These are phyloP conservation scores for Agrotis ipsilon DNA, from an alignment of 2,888 invertebrate genomes.

Conservation along the genomic window DNA sequence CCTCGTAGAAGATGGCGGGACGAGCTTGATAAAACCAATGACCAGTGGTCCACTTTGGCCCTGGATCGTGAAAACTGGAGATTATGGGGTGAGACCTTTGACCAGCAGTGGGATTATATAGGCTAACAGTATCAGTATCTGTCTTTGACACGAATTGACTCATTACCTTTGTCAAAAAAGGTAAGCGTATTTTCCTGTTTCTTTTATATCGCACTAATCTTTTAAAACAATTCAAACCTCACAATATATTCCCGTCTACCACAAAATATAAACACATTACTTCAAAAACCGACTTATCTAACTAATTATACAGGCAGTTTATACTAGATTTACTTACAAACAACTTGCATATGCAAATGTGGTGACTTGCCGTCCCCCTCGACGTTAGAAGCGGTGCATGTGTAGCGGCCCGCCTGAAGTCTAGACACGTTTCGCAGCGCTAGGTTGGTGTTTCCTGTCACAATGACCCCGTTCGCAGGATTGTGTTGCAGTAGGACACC, in stretches of 20 bases:
- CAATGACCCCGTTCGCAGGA: conserved; percentile 95
- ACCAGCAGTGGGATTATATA: too few species aligned
- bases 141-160: too few species aligned
- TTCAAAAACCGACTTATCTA: conserved; percentile 53
- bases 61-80: too few species aligned
- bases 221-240: background rate
- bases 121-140: too few species aligned
- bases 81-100: too few species aligned
- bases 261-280: conserved; percentile 58
- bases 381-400: conserved; percentile 97
- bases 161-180: too few species aligned
- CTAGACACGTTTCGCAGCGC: conserved; percentile 95
- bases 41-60: too few species aligned
- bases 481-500: conserved; percentile 96
- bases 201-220: background rate
- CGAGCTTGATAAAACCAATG: too few species aligned
- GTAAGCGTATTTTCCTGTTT: background rate
- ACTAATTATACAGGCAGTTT: conserved; percentile 51
- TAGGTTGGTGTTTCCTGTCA: conserved; percentile 94
- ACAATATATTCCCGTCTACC: conserved; percentile 21
- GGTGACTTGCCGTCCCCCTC: conserved; percentile 97
- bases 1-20: too few species aligned
- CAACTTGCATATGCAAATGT: conserved; percentile 95
- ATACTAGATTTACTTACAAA: conserved; percentile 94
- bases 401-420: conserved; percentile 96